Evolutionary conservation across 2,113 vertebrate species (phyloP).

Genomic region (Pseudorhombus dupliciocellatus): DNA sequence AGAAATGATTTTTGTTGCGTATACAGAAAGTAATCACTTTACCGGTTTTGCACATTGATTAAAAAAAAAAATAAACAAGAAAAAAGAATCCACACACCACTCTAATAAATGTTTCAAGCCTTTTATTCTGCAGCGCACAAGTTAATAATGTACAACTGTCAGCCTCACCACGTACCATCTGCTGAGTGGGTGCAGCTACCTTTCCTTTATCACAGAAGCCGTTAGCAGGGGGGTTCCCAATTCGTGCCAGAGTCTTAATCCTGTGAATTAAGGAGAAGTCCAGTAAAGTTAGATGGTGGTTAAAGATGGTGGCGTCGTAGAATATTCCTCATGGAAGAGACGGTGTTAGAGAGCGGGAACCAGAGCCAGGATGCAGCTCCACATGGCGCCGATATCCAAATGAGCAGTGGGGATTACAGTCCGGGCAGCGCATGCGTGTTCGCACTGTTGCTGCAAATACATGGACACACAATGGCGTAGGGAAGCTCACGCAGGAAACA

Average conservation of each 20-base stretch:
- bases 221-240: conserved; percentile 71
- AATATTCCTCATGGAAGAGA: conserved; percentile 16
- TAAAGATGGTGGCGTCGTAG: neutral
- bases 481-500: neutral
- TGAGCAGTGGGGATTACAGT: conserved; percentile 10
- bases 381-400: conserved; percentile 40
- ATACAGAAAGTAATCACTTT: conserved; percentile 9
- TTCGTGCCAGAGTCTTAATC: conserved; percentile 43
- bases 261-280: conserved; percentile 40
- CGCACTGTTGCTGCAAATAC: conserved; percentile 7
- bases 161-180: conserved; percentile 73
- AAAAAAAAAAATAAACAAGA: neutral
- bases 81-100: neutral
- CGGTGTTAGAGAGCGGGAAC: conserved; percentile 1
- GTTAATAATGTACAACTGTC: conserved; percentile 59
- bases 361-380: conserved; percentile 25
- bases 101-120: conserved; percentile 34
- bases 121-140: conserved; percentile 39
- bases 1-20: conserved; percentile 23
- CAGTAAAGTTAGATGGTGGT: conserved; percentile 10
- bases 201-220: conserved; percentile 67
- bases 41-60: neutral
- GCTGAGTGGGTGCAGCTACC: conserved; percentile 62
- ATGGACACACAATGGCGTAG: neutral
- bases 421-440: conserved; percentile 61